Conservation (phyloP, 2,888 invertebrate genomes). For the Anorthoa munda region DNA sequence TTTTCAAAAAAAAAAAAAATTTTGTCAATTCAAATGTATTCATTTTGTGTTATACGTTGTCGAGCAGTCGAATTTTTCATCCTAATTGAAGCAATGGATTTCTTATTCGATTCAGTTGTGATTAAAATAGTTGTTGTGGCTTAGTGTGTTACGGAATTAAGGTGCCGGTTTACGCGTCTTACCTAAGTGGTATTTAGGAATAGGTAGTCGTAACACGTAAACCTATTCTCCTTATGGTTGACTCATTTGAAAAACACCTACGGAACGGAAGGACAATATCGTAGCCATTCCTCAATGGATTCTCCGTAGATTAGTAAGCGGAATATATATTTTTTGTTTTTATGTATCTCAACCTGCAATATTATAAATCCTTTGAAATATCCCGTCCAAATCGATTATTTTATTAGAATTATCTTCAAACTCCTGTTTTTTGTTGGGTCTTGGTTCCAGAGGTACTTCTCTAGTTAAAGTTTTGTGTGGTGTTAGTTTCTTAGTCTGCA, state of each 20-base stretch:
- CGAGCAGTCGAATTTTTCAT: too few relatives aligned
- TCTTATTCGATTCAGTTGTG: too few relatives aligned
- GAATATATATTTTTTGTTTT: conserved; percentile 12
- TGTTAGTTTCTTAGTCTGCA: background rate
- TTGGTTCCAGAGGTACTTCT: background rate
- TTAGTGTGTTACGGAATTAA: too few relatives aligned
- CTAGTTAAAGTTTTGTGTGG: background rate
- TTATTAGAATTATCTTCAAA: background rate
- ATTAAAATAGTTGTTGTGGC: too few relatives aligned
- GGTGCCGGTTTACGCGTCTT: background rate
- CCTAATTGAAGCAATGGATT: too few relatives aligned
- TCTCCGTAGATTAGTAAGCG: conserved; percentile 31
- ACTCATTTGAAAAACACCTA: conserved; percentile 27
- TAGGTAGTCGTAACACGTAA: background rate
- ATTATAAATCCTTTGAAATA: background rate
- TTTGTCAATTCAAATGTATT: too few relatives aligned
- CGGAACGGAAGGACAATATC: conserved; percentile 11
- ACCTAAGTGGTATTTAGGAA: background rate
- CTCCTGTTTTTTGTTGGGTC: background rate
- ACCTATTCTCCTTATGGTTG: background rate
- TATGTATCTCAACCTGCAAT: background rate
- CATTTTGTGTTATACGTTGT: too few relatives aligned
- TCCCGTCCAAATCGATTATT: background rate
- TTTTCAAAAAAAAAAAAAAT: too few relatives aligned
- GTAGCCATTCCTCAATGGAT: conserved; percentile 11